Conservation (phyloP, 2,888 invertebrate species). For the Rhingia rostrata region DNA sequence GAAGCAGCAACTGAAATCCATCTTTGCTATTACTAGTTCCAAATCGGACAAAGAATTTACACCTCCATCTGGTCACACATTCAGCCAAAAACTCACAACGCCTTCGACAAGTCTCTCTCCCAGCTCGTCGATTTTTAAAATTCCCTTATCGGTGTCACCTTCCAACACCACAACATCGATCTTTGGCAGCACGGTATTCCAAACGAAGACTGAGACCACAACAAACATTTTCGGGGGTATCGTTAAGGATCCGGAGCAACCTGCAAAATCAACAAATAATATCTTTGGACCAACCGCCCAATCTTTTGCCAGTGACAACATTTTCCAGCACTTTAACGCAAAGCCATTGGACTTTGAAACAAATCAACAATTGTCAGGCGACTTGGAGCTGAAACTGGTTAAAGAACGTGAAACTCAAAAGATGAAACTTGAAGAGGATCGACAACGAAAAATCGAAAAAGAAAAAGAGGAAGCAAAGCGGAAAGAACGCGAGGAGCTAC, state of each 20-base stretch:
- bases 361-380: background rate
- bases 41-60: slow-evolving; percentile 30
- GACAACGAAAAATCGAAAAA: slow-evolving; percentile 75
- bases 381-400: background rate
- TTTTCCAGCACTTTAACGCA: slow-evolving; percentile 74
- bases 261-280: slow-evolving; percentile 9
- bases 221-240: slow-evolving; percentile 69
- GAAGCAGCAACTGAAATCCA: slow-evolving; percentile 72
- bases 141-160: slow-evolving; percentile 16
- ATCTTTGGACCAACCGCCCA: slow-evolving; percentile 46
- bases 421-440: slow-evolving; percentile 75
- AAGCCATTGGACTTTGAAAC: slow-evolving; percentile 32
- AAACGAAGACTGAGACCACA: background rate
- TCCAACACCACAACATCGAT: slow-evolving; percentile 5
- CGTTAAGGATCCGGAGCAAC: slow-evolving; percentile 59
- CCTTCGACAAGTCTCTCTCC: background rate
- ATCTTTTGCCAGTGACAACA: slow-evolving; percentile 55
- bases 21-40: slow-evolving; percentile 36
- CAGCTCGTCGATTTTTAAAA: slow-evolving; percentile 59
- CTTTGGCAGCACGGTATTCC: slow-evolving; percentile 35
- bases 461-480: slow-evolving; percentile 68
- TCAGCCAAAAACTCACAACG: slow-evolving; percentile 45
- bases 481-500: slow-evolving; percentile 60
- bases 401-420: slow-evolving; percentile 55
- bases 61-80: slow-evolving; percentile 40